Percentiles rank a stretch among this genome's conserved stretches.
Conservation (phyloP, 2,113 vertebrate species). For the Sinocyclocheilus anophthalmus region DNA sequence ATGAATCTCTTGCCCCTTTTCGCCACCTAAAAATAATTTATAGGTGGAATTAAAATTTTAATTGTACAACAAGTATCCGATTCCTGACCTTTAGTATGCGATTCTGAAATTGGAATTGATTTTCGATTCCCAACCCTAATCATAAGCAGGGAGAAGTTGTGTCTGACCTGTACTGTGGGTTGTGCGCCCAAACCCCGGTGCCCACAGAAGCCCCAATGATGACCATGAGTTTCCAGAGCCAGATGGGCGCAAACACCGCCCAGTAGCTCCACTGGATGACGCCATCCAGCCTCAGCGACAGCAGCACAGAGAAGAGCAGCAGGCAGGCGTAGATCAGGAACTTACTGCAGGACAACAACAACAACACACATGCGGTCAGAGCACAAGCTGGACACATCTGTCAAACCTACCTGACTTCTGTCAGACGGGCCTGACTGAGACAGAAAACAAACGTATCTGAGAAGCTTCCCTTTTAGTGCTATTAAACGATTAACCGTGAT, state of each 20-base stretch:
- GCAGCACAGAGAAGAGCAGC: constrained; percentile 94
- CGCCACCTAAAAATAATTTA: no score
- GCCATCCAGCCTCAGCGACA: constrained; percentile 90
- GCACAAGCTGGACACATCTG: background rate
- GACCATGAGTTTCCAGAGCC: constrained; percentile 98
- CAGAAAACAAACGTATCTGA: background rate
- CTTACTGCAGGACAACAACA: constrained; percentile 77
- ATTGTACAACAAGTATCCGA: no score
- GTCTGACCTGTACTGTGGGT: constrained; percentile 94
- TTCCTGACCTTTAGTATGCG: no score
- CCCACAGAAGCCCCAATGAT: constrained; percentile 94
- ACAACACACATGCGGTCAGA: constrained; percentile 4
- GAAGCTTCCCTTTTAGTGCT: background rate
- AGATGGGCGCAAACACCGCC: constrained; percentile 97
- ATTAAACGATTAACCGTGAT: no score
- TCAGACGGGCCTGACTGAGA: background rate
- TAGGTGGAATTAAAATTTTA: no score
- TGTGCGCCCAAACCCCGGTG: constrained; percentile 95
- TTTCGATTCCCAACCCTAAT: no score
- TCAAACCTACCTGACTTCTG: background rate
- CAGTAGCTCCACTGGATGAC: constrained; percentile 98
- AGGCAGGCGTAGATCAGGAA: constrained; percentile 98
- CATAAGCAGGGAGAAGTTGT: background rate
- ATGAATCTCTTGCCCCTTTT: no score
- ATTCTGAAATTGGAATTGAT: no score